These are phyloP conservation scores for Euzetes globulus DNA, from an alignment of 2,888 invertebrate genomes.

Conservation along the genomic window DNA sequence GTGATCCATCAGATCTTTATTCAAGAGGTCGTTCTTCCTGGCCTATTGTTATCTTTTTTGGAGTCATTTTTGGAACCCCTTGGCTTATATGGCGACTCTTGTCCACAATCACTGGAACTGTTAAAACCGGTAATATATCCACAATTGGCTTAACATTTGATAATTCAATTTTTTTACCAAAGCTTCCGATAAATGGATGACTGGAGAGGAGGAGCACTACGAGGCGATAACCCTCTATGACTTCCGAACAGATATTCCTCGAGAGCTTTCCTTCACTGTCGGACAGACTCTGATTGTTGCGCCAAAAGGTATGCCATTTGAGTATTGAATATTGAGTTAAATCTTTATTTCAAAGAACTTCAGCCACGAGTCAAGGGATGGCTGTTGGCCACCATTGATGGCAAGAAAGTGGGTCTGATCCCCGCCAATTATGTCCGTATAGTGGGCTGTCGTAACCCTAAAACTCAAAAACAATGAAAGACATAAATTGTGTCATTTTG, in stretches of 20 bases:
- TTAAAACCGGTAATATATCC: slow-evolving; percentile 40
- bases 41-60: slow-evolving; percentile 83
- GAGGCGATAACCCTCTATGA: slow-evolving; percentile 59
- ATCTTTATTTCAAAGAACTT: slow-evolving; percentile 49
- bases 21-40: slow-evolving; percentile 55
- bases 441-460: slow-evolving; percentile 44
- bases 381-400: slow-evolving; percentile 53
- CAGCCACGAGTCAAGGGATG: slow-evolving; percentile 59
- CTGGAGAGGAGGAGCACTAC: slow-evolving; percentile 52
- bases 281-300: slow-evolving; percentile 74
- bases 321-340: neutral
- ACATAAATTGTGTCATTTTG: neutral
- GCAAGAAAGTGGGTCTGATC: slow-evolving; percentile 51
- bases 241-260: slow-evolving; percentile 58
- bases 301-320: slow-evolving; percentile 51
- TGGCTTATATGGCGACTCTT: slow-evolving; percentile 80
- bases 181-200: slow-evolving; percentile 48
- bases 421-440: slow-evolving; percentile 55
- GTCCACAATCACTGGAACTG: slow-evolving; percentile 48
- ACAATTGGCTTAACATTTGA: neutral
- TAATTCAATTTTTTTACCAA: neutral
- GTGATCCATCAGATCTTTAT: neutral
- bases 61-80: slow-evolving; percentile 79
- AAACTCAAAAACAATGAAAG: neutral
- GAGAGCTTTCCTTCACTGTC: slow-evolving; percentile 67